A percentile compares a stretch with the other conserved stretches of the same genome.
Conservation (phyloP, 2,888 invertebrate genomes). For the Camponotus fellah region DNA sequence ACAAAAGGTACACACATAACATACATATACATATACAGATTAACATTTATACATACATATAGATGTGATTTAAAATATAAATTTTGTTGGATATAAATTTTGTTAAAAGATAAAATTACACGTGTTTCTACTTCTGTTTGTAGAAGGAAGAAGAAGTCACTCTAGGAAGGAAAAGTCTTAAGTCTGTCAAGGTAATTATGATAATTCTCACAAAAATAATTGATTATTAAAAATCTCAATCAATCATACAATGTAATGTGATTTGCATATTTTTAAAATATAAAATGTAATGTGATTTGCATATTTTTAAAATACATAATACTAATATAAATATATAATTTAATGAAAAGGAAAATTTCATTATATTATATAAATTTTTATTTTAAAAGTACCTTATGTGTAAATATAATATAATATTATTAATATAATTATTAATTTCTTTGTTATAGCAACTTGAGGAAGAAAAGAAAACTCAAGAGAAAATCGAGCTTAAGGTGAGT, state of each 20-base stretch:
- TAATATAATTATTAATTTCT: neutral
- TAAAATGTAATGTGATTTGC: no score
- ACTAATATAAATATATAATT: no score
- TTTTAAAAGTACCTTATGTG: neutral
- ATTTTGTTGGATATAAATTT: neutral
- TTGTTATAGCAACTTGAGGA: conserved; percentile 71
- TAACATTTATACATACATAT: conserved; percentile 31
- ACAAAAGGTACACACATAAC: conserved; percentile 43
- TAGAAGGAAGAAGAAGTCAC: conserved; percentile 81
- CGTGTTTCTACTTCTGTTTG: conserved; percentile 63
- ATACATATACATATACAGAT: neutral
- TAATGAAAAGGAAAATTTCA: no score
- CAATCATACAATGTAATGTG: neutral
- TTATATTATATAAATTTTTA: neutral
- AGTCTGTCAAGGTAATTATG: conserved; percentile 79
- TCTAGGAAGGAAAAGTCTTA: conserved; percentile 76
- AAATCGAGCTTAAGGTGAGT: conserved; percentile 86
- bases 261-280: neutral
- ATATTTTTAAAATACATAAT: no score
- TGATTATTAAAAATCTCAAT: neutral
- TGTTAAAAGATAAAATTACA: neutral
- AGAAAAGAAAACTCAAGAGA: conserved; percentile 81
- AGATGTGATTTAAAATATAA: neutral
- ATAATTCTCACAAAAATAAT: neutral
- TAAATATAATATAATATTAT: neutral